Evolutionary conservation across 2,113 vertebrate species (phyloP), one percentile per base, ranked within the genome.

Genomic region (Synchiropus splendidus): DNA sequence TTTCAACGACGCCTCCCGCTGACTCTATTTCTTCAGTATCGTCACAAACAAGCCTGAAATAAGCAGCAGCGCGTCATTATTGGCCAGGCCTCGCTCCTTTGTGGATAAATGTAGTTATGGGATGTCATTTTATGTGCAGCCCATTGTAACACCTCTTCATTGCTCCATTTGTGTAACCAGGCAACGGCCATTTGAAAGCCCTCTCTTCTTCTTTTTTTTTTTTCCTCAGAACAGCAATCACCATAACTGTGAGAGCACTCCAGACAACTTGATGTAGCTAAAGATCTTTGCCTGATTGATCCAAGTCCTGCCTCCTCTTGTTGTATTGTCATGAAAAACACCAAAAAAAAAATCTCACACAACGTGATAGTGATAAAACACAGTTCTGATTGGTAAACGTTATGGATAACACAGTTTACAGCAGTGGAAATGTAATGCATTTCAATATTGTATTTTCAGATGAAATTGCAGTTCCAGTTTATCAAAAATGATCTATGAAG

Each of bases 131-230:
- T 59, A 64, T 64, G 71, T 71, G 54, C 61, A 59, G 53, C 44
- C 58, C 55, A 75, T 82, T 79, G 70, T 79, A 72, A 67, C 61
- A 55, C 59, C 63, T 79, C 72, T 68, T 61, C 69, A 68, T 46
- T 55, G 70, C 68, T 79, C 80, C 77, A 78, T 77, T 77, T 80
- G 60, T 45, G 83, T 82, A 74, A 72, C 83, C 66, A 75, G 74
- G 81, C 81, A 85, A 85, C 79, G 13, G 56, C 72, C 48, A 66
- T 79, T 65, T 82, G 58, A 82, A 83, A 72, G 80, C 68, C 21
- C 56, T 64, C 60, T 69, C 76, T 80, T 68, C 76, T n/a, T n/a
- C 8, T 27, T 27, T 27, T 27, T 27, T 27, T 27, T 27, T 27
- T 27, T 8, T 27, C 21, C 21, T 73, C 53, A 79, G 56, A 81